Evolutionary conservation across 2,797 vertebrate genomes (phyloP).

Genomic region (Mallotus villosus): DNA sequence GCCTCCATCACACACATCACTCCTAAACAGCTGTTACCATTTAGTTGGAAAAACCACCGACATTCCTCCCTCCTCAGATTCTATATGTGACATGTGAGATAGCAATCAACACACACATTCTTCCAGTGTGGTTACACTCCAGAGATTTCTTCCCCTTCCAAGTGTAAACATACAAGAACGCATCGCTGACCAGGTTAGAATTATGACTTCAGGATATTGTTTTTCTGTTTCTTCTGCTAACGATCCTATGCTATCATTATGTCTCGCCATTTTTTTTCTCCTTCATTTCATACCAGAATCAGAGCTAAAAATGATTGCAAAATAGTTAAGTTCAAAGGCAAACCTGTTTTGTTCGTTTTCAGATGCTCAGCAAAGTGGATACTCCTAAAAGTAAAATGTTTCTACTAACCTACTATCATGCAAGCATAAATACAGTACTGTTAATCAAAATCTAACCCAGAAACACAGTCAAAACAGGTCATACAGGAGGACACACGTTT

Average conservation of each 20-base stretch:
- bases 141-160: slow-evolving; percentile 74
- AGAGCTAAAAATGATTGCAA: slow-evolving; percentile 23
- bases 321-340: slow-evolving; percentile 28
- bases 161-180: slow-evolving; percentile 72
- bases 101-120: slow-evolving; percentile 72
- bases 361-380: slow-evolving; percentile 13
- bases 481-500: neutral
- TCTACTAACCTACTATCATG: slow-evolving; percentile 11
- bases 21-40: slow-evolving; percentile 93
- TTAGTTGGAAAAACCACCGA: slow-evolving; percentile 82
- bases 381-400: neutral
- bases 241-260: slow-evolving; percentile 53
- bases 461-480: neutral
- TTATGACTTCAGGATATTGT: slow-evolving; percentile 61
- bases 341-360: slow-evolving; percentile 40
- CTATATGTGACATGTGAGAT: slow-evolving; percentile 75
- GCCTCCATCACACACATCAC: slow-evolving; percentile 87
- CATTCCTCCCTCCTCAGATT: slow-evolving; percentile 82
- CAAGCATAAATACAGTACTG: neutral
- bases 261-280: slow-evolving; percentile 36
- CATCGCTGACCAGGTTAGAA: slow-evolving; percentile 51
- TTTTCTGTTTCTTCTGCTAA: slow-evolving; percentile 50
- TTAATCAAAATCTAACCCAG: neutral
- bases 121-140: slow-evolving; percentile 71
- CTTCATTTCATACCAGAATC: slow-evolving; percentile 29